Base-by-base conservation (phyloP, 1,140 invertebrate genomes). In the Microplitis demolitor region DNA sequence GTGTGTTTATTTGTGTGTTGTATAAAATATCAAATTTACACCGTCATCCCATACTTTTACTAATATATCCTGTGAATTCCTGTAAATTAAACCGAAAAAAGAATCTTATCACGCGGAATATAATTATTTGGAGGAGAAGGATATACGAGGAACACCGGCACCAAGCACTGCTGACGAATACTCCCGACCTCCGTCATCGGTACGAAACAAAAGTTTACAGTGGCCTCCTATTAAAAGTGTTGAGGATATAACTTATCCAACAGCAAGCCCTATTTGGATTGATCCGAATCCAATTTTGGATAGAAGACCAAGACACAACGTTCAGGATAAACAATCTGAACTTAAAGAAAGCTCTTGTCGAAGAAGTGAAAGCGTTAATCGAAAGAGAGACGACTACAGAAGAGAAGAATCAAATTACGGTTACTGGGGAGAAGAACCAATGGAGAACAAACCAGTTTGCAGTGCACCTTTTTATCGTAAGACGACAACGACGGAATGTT, bases 221-320 rank as follows among this genome's bases (percentile, higher is more conserved):
- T 87, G 85, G 86, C 86, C 85, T 31, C 86, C 85, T 0, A 35
- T 72, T 1, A 87, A 85, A 60, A 74, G 78, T 0, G 81, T 87
- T 39, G 85, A 87, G 69, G 86, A 87, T 13, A 80, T 83, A 14
- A 87, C 85, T 2, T 87, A 87, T 73, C 85, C 85, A 0, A 87
- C 85, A 2, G 86, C 86, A 3, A 86, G 85, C 82, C 85, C 86
- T 0, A 72, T 87, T 14, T 87, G 86, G 69, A 87, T 87, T 53
- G 83, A 87, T 69, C 86, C 85, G 0, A 86, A 87, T 75, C 79
- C 83, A 3, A 75, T 76, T 3, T 76, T 83, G 14, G 79, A 84
- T 63, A 77, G 76, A 31, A 72, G 75, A 39, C 70, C 67, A 6
- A 76, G 74, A 3, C 79, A 83, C 33, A 70, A 75, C 37, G 76